Conservation (phyloP, 2,888 invertebrate species). For the Halocaridina rubra region DNA sequence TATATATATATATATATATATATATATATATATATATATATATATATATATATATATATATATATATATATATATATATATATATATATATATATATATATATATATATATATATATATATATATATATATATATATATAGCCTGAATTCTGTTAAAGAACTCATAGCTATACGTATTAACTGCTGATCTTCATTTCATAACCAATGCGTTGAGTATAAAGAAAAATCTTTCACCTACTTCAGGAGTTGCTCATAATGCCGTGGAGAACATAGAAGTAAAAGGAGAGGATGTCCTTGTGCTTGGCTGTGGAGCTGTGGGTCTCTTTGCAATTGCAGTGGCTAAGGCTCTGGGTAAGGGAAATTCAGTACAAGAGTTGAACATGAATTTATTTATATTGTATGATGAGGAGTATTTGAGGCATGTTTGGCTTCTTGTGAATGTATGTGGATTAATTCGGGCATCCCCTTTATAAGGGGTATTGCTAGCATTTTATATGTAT, state of each 20-base stretch:
- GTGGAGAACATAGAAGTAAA: conserved; percentile 45
- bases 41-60: conserved; percentile 6
- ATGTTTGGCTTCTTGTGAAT: too few relatives aligned
- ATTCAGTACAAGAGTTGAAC: too few relatives aligned
- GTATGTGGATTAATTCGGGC: too few relatives aligned
- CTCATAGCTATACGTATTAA: neutral
- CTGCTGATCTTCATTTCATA: too few relatives aligned
- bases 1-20: neutral
- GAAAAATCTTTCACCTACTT: neutral
- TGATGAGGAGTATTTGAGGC: too few relatives aligned
- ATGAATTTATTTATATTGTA: too few relatives aligned
- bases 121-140: neutral
- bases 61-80: neutral
- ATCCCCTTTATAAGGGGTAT: too few relatives aligned
- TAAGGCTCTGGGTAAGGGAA: conserved; percentile 51
- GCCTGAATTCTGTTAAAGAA: neutral
- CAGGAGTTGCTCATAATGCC: conserved; percentile 61
- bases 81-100: neutral
- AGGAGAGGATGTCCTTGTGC: conserved; percentile 49
- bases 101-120: neutral
- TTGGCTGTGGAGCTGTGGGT: conserved; percentile 59
- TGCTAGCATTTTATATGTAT: too few relatives aligned
- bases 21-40: conserved; percentile 5
- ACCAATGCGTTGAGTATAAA: too few relatives aligned
- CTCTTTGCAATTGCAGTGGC: conserved; percentile 43